These are phyloP conservation scores for Tiliacea citrago DNA, from an alignment of 2,888 invertebrate genomes.

Conservation along the genomic window DNA sequence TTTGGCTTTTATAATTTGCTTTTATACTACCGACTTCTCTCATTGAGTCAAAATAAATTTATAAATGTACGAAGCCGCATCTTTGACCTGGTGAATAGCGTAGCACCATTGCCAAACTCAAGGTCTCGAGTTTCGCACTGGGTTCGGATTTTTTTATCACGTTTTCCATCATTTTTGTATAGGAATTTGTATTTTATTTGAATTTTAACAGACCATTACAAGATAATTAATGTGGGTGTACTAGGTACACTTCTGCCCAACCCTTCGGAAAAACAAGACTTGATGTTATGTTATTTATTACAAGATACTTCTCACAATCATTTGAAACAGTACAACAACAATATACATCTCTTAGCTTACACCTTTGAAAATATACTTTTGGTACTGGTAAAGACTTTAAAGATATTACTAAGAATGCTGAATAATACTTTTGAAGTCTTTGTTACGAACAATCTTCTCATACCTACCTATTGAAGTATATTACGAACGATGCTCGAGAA, in stretches of 20 bases:
- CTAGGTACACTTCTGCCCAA: no score
- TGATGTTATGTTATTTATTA: no score
- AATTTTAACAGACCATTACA: neutral
- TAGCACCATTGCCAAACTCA: neutral
- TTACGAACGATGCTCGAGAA: slow-evolving; percentile 13
- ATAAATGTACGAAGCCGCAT: neutral
- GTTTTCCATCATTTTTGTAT: neutral
- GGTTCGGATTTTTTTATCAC: neutral
- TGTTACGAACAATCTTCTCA: neutral
- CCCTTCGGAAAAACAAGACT: no score
- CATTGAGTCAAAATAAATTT: neutral
- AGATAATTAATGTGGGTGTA: no score
- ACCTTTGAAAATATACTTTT: neutral
- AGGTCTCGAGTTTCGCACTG: neutral
- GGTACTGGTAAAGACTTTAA: no score
- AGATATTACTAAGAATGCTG: no score
- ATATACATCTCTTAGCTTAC: no score
- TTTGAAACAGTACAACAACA: no score
- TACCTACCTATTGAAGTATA: slow-evolving; percentile 11
- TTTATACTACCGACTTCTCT: neutral
- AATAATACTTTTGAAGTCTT: slow-evolving; percentile 3
- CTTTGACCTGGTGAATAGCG: neutral
- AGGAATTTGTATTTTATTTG: no score
- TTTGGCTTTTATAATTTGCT: neutral
- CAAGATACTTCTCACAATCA: neutral